Evolutionary conservation across 2,113 vertebrate genomes (phyloP).

Genomic region (Neotoma lepida): DNA sequence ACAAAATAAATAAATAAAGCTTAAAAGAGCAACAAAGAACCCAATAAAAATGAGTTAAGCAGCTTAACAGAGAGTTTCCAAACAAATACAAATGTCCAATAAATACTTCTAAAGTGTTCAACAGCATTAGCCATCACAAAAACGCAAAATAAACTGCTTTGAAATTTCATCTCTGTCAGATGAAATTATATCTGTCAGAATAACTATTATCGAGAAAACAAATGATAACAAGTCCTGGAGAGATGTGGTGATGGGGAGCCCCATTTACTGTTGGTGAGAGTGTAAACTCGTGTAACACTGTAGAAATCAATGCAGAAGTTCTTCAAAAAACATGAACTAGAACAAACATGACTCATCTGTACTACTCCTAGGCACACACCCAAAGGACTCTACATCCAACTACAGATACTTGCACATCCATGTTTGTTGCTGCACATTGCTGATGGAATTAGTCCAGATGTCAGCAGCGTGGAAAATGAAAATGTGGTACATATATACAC

Average conservation of each 20-base stretch:
- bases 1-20: background rate
- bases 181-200: background rate
- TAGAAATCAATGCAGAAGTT: background rate
- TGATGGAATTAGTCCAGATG: too few relatives aligned
- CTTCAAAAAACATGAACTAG: background rate
- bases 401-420: background rate
- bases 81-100: background rate
- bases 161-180: background rate
- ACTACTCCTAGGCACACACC: too few relatives aligned
- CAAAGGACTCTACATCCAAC: background rate
- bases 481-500: background rate
- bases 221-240: background rate
- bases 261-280: background rate
- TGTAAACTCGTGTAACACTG: too few relatives aligned
- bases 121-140: background rate
- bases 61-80: background rate
- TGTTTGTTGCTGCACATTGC: background rate
- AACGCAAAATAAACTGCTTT: background rate
- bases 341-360: background rate
- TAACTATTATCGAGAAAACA: background rate
- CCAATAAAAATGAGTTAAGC: background rate
- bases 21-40: background rate
- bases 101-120: background rate
- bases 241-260: background rate
- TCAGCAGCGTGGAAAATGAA: background rate